phyloP scores from a whole-genome alignment of 2,888 invertebrate species.

The Neoaliturus tenellus region DNA sequence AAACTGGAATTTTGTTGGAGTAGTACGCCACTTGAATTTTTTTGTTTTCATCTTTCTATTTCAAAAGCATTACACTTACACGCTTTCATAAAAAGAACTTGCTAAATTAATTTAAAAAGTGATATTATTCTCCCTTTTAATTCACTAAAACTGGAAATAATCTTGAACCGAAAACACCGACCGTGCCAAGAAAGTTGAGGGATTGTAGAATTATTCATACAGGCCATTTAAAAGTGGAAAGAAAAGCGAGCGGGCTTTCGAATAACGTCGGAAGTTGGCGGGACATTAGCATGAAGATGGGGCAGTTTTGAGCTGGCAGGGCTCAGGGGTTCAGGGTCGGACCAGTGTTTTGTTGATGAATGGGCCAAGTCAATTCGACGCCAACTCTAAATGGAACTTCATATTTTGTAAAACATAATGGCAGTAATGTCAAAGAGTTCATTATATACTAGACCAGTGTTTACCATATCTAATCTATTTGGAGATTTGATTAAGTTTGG shows the following conservation, averaged over 20 bases:
- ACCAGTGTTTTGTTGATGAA: background rate
- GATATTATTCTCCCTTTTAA: too few species aligned
- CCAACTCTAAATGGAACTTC: background rate
- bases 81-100: too few species aligned
- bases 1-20: too few species aligned
- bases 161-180: background rate
- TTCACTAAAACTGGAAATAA: too few species aligned
- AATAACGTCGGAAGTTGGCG: constrained; percentile 4
- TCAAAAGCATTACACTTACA: too few species aligned
- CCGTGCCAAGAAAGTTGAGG: constrained; percentile 9
- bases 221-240: constrained; percentile 30
- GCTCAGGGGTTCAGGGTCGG: background rate
- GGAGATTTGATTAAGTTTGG: too few species aligned
- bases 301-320: background rate
- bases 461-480: too few species aligned
- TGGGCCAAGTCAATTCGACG: background rate
- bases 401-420: background rate
- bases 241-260: constrained; percentile 4
- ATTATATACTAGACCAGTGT: too few species aligned
- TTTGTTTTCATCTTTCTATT: too few species aligned
- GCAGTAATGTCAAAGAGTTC: too few species aligned
- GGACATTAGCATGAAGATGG: constrained; percentile 24
- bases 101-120: too few species aligned
- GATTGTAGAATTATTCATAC: constrained; percentile 12
- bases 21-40: too few species aligned